These are phyloP conservation scores for Mycteria americana DNA, from an alignment of 2,797 vertebrate genomes.

Conservation along the genomic window DNA sequence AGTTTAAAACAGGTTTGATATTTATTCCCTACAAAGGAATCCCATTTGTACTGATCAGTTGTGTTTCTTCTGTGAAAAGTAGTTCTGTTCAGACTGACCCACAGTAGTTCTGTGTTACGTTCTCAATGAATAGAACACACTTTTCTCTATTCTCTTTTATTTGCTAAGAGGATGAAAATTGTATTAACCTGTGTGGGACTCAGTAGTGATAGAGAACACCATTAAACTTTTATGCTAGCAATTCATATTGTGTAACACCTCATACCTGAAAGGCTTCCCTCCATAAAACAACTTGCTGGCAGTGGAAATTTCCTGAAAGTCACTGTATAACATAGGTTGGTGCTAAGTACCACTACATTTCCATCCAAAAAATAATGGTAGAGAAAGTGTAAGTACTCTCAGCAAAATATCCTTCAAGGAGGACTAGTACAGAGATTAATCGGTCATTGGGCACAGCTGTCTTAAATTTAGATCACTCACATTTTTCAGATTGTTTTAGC, in stretches of 20 bases:
- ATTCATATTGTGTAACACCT: background rate
- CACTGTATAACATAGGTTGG: background rate
- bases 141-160: background rate
- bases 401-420: background rate
- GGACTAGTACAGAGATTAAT: background rate
- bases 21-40: background rate
- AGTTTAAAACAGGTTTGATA: background rate
- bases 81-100: background rate
- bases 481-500: background rate
- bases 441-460: background rate
- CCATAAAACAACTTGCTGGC: background rate
- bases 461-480: background rate
- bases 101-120: background rate
- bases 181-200: background rate
- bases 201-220: background rate
- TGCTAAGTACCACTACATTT: background rate
- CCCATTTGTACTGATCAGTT: background rate
- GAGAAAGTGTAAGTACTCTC: background rate
- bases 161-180: background rate
- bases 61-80: background rate
- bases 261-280: background rate
- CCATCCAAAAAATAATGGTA: background rate
- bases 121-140: background rate
- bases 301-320: background rate
- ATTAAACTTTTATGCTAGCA: background rate